phyloP scores from a whole-genome alignment of 1,140 invertebrate species.

The Bombus affinis region DNA sequence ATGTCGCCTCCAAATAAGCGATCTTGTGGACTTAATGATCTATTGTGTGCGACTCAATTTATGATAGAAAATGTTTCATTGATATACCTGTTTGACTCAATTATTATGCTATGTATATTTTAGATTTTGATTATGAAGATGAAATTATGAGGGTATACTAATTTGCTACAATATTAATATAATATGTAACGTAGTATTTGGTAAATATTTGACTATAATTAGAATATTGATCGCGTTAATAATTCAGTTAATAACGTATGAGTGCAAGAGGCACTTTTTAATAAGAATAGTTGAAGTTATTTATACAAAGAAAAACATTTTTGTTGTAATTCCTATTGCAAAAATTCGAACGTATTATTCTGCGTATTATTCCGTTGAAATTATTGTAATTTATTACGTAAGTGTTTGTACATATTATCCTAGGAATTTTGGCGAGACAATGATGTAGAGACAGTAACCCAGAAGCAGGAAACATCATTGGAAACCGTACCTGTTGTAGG shows the following conservation, averaged over 20 bases:
- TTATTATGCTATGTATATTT: too few relatives aligned
- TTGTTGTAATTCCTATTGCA: not conserved
- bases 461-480: not conserved
- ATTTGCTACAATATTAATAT: too few relatives aligned
- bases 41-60: not conserved
- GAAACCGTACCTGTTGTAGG: not conserved
- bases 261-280: too few relatives aligned
- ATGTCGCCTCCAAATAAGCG: not conserved
- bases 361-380: not conserved
- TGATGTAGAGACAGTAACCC: not conserved
- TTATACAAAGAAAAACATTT: not conserved
- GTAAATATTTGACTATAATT: too few relatives aligned
- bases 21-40: not conserved
- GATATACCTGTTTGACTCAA: too few relatives aligned
- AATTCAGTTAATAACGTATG: too few relatives aligned
- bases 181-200: too few relatives aligned
- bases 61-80: not conserved
- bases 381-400: not conserved
- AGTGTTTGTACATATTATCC: too few relatives aligned
- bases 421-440: not conserved
- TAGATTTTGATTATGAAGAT: too few relatives aligned
- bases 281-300: too few relatives aligned
- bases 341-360: not conserved
- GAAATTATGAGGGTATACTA: too few relatives aligned
- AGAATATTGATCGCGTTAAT: too few relatives aligned